A percentile compares a stretch with the other conserved stretches of the same genome.
These are phyloP conservation scores for Meta bourneti DNA, from an alignment of 2,888 invertebrate genomes.

Conservation along the genomic window DNA sequence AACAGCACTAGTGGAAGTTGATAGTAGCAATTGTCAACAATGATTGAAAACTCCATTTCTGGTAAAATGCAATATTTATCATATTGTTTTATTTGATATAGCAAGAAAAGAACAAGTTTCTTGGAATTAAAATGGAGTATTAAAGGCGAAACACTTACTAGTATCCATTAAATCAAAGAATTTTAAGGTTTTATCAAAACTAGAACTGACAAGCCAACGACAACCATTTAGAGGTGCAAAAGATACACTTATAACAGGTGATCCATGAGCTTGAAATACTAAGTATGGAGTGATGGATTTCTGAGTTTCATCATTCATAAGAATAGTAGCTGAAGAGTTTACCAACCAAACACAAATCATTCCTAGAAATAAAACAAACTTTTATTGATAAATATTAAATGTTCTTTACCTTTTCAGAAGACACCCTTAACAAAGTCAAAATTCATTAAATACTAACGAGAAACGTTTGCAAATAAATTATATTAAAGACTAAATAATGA, in stretches of 20 bases:
- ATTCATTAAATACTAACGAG: too few relatives aligned
- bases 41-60: neutral
- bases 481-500: too few relatives aligned
- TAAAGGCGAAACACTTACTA: constrained; percentile 52
- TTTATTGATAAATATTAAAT: neutral
- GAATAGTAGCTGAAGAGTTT: constrained; percentile 82
- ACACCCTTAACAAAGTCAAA: too few relatives aligned
- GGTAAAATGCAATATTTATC: too few relatives aligned
- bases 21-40: neutral
- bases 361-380: constrained; percentile 81
- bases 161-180: constrained; percentile 80
- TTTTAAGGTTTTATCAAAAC: constrained; percentile 74
- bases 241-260: constrained; percentile 82
- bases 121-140: neutral
- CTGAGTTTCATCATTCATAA: constrained; percentile 81
- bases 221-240: constrained; percentile 79
- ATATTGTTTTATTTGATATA: too few relatives aligned
- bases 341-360: constrained; percentile 85
- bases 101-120: neutral
- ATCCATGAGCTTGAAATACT: constrained; percentile 84
- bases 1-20: too few relatives aligned
- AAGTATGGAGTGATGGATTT: constrained; percentile 83
- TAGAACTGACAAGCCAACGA: constrained; percentile 65
- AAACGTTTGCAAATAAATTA: too few relatives aligned
- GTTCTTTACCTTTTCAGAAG: neutral